Percentiles rank a stretch among this genome's conserved stretches.
phyloP scores from a whole-genome alignment of 1,140 invertebrate species.

The Drosophila repleta region DNA sequence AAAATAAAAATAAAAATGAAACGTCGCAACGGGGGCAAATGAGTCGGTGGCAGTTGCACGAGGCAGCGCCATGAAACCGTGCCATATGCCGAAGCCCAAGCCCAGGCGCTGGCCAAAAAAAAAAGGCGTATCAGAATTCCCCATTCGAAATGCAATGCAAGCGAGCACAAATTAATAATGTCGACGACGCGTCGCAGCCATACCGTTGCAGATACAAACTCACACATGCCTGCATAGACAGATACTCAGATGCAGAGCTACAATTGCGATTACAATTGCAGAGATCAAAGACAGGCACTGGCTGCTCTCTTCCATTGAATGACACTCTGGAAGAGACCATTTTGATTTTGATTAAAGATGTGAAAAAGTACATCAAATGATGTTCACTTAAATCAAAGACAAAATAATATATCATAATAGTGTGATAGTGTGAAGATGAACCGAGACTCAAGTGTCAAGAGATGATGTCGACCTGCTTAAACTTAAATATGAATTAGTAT shows the following conservation, averaged over 20 bases:
- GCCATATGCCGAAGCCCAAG: constrained; percentile 39
- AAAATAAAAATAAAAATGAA: constrained; percentile 50
- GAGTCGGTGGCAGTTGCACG: constrained; percentile 9
- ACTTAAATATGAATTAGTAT: too few species aligned
- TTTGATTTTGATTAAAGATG: constrained; percentile 17
- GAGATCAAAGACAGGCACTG: constrained; percentile 56
- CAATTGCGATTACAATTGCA: constrained; percentile 13
- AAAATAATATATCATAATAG: not conserved
- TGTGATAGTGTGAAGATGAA: not conserved
- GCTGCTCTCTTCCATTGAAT: constrained; percentile 33
- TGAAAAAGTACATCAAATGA: constrained; percentile 21
- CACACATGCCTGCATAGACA: constrained; percentile 12
- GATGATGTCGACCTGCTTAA: too few species aligned
- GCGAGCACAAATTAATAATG: constrained; percentile 71
- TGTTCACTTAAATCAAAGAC: constrained; percentile 21
- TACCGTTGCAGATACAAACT: constrained; percentile 13
- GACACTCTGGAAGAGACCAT: constrained; percentile 19
- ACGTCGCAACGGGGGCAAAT: constrained; percentile 35
- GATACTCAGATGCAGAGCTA: constrained; percentile 2
- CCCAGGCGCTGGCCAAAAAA: not conserved
- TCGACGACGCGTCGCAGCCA: constrained; percentile 54
- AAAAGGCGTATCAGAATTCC: constrained; percentile 64
- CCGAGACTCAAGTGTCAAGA: too few species aligned
- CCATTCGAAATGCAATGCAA: constrained; percentile 35
- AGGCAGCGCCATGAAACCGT: constrained; percentile 28